Evolutionary conservation across 2,797 vertebrate species (phyloP).

Genomic region (Pangasius djambal): DNA sequence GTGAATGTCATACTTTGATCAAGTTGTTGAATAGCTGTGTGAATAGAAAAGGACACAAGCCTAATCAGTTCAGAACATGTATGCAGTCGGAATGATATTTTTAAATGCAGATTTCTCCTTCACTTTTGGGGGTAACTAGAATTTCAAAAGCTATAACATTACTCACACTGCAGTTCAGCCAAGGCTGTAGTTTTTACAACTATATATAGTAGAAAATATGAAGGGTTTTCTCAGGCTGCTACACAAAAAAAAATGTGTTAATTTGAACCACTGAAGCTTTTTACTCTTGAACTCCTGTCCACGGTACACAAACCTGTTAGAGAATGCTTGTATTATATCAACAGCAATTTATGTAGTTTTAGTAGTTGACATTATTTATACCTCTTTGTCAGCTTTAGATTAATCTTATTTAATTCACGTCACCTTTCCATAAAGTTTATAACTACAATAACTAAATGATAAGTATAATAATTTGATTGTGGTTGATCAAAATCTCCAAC

Average conservation of each 20-base stretch:
- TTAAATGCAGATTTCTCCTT: too few species aligned
- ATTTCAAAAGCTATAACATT: background rate
- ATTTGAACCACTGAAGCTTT: too few species aligned
- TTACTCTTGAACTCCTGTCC: too few species aligned
- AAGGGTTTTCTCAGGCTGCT: background rate
- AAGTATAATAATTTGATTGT: background rate
- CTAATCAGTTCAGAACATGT: too few species aligned
- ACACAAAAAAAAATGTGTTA: too few species aligned
- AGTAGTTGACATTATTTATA: background rate
- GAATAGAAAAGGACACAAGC: too few species aligned
- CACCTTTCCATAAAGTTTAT: background rate
- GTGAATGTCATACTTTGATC: too few species aligned
- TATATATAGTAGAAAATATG: background rate
- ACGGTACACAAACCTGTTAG: too few species aligned
- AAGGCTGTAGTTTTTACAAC: background rate
- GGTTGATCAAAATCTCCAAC: background rate
- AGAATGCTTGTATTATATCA: too few species aligned
- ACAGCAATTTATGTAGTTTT: background rate
- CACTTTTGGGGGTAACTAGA: too few species aligned
- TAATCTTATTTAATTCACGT: background rate
- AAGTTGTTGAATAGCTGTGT: too few species aligned
- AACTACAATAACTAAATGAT: background rate
- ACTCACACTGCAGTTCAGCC: background rate
- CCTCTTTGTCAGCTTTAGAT: background rate
- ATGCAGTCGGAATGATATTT: too few species aligned